Evolutionary conservation across 2,113 vertebrate species (phyloP).

Genomic region (Peromyscus polionotus): DNA sequence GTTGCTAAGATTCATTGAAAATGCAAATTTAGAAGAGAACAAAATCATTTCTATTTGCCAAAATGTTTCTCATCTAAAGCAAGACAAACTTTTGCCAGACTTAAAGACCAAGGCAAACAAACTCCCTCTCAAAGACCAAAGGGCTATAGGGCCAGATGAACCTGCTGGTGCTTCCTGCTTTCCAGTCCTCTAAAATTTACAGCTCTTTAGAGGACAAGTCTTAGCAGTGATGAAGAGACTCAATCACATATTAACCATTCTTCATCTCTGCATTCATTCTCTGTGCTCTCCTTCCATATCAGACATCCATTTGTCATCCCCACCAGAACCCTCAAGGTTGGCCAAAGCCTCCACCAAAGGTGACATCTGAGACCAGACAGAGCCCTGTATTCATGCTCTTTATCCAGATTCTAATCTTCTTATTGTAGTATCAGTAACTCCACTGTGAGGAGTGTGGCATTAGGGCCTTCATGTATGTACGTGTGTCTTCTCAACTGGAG

Average conservation of each 20-base stretch:
- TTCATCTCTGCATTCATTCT: not conserved
- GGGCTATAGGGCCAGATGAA: not conserved
- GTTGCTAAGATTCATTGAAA: conserved; percentile 65
- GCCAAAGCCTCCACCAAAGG: not conserved
- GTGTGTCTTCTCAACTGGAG: not conserved
- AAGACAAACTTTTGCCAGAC: conserved; percentile 37
- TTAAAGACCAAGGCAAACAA: not conserved
- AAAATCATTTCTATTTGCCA: conserved; percentile 60
- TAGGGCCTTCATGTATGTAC: not conserved
- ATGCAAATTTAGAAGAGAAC: conserved; percentile 56
- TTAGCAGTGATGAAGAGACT: not conserved
- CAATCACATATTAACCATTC: not conserved
- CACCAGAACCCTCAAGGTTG: not conserved
- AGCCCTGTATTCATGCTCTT: not conserved
- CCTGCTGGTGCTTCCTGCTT: accelerated
- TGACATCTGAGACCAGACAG: not conserved
- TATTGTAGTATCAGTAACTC: not conserved
- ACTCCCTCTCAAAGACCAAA: not conserved
- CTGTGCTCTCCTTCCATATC: not conserved
- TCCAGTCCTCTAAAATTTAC: not conserved
- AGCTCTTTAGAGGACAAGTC: not conserved
- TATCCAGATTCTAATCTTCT: not conserved
- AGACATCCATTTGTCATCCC: not conserved
- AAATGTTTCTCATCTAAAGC: conserved; percentile 25
- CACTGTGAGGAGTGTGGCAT: not conserved